Percentiles rank a stretch among this genome's conserved stretches.
phyloP scores from a whole-genome alignment of 2,113 vertebrate genomes.

The Thamnaconus septentrionalis region DNA sequence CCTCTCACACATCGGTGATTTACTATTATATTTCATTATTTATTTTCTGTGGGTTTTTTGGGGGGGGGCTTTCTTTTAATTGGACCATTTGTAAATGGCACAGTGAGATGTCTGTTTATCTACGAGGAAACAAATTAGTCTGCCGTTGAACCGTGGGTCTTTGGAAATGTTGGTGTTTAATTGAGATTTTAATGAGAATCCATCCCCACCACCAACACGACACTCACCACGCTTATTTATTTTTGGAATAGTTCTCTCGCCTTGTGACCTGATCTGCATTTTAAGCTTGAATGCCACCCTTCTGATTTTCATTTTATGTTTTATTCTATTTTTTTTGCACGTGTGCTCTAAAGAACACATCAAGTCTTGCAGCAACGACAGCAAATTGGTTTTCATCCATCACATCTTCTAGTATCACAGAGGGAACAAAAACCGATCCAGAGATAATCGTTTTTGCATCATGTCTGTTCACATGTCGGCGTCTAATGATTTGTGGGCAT shows the following conservation, averaged over 20 bases:
- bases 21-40: slow-evolving; percentile 5
- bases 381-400: background rate
- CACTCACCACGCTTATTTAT: slow-evolving; percentile 14
- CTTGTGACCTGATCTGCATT: slow-evolving; percentile 11
- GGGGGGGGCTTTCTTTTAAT: slow-evolving; percentile 27
- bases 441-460: background rate
- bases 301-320: too few relatives aligned
- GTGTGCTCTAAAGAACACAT: slow-evolving; percentile 4
- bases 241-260: slow-evolving; percentile 14
- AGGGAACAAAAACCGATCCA: background rate
- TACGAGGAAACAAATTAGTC: slow-evolving; percentile 58
- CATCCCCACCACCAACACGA: slow-evolving; percentile 20
- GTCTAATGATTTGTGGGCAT: background rate
- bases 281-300: background rate
- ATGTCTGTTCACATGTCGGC: background rate
- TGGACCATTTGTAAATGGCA: slow-evolving; percentile 56
- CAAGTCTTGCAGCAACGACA: background rate
- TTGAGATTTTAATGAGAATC: slow-evolving; percentile 64
- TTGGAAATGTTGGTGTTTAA: slow-evolving; percentile 61
- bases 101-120: slow-evolving; percentile 60
- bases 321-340: too few relatives aligned
- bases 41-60: background rate
- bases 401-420: background rate
- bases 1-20: background rate
- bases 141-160: slow-evolving; percentile 49